Base-by-base conservation (phyloP, 2,888 invertebrate species). In the Epinotia bilunana region DNA sequence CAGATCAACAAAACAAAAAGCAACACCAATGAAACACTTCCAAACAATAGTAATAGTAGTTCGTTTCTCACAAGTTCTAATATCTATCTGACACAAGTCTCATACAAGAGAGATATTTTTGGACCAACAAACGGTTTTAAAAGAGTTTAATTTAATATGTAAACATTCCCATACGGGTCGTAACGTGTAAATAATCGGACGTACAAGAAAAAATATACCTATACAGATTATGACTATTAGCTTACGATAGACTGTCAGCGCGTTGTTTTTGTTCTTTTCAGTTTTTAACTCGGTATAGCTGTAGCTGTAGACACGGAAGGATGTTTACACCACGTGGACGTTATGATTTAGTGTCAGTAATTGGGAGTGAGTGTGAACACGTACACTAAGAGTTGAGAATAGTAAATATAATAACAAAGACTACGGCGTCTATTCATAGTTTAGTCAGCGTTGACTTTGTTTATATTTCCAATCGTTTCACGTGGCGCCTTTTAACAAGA, bases 291-390 rank as follows among this genome's bases (percentile, higher is more conserved):
- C 77, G 53, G 65, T 65, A 49, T 12, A 65, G 65, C 49, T 79
- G 65, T 28, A 64, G 71, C 74, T 78, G 81, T 80, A 83, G 84
- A 78, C 79, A 77, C 84, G 87, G 85, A 88, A 92, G 93, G 93
- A 92, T 92, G 93, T 93, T 93, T 93, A 92, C 86, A 85, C 87
- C 88, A 90, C 88, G 91, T 91, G 89, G 86, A 89, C 90, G 87
- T 87, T 90, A 91, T 93, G 92, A 93, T 92, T 91, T 91, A 91
- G 90, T 91, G 91, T 88, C 87, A 91, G 91, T 92, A 91, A 93
- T 93, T 91, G 91, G 88, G 85, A 90, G 89, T 87, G 90, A 92
- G 93, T 91, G 93, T 92, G 92, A 93, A 92, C 90, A 87, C 87
- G 90, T 88, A 86, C 88, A 91, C 91, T 91, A 91, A 90, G 88